phyloP scores from a whole-genome alignment of 2,113 vertebrate genomes.

The Phaetusa simplex region DNA sequence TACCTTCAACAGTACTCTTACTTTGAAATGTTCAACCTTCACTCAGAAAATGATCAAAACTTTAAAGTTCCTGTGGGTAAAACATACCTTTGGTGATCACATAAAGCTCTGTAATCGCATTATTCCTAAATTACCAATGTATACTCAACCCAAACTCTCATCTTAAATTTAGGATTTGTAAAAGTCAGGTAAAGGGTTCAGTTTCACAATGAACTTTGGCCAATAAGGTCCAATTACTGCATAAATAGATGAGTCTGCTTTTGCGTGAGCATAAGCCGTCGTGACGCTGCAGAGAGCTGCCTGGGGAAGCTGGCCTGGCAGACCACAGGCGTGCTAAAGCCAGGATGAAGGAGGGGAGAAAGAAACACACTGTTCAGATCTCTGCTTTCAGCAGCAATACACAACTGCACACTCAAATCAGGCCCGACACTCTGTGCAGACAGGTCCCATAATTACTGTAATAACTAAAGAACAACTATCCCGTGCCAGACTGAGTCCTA shows the following conservation, averaged over 20 bases:
- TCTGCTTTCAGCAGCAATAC: not conserved
- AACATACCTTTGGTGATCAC: not conserved
- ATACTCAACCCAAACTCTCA: not conserved
- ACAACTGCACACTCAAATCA: not conserved
- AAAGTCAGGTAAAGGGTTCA: not conserved
- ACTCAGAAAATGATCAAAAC: not conserved
- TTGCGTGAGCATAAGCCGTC: not conserved
- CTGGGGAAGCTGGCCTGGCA: not conserved
- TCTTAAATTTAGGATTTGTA: not conserved
- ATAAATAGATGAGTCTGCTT: not conserved
- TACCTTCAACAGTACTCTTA: not conserved
- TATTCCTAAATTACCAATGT: not conserved
- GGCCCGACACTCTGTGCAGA: not conserved
- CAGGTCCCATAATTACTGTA: not conserved
- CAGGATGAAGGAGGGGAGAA: not conserved
- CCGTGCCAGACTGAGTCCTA: not conserved
- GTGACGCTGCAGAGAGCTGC: not conserved
- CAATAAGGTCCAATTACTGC: constrained; percentile 13
- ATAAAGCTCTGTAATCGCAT: not conserved
- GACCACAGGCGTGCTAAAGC: not conserved
- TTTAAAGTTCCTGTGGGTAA: not conserved
- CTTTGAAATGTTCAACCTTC: not conserved
- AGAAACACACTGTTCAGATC: not conserved
- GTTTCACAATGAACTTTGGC: constrained; percentile 25
- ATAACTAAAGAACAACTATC: not conserved